Base-by-base conservation (phyloP, 2,797 vertebrate species). In the Austrolebias charrua region DNA sequence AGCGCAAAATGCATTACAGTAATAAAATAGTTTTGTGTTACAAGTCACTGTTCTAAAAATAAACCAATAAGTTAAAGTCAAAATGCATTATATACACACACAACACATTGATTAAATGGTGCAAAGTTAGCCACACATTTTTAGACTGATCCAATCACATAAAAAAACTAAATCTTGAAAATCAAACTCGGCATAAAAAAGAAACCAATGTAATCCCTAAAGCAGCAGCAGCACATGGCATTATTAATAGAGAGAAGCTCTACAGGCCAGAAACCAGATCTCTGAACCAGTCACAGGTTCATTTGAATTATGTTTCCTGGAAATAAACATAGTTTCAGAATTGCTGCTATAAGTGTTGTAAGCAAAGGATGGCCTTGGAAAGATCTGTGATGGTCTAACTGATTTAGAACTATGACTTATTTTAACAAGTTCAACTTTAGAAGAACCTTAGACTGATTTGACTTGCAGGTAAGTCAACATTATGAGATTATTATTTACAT, bases 271-370 rank as follows among this genome's bases (percentile, higher is more conserved):
- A 68, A 33, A 33, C 13, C 45, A 65, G 46, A 10, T 24, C 10
- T 67, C 46, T 50, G 65, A 53, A 43, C 52, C 14, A 56, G 15
- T 50, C 33, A 53, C 47, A 55, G 19, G n/a, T 20, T 58, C 15
- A 69, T 61, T 45, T 77, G 31, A 58, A 56, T 73, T 2, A 29
- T 31, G 6, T 4, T 40, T 45, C 2, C 42, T 45, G 33, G n/a
- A 71, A 59, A 49, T 29, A 56, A n/a, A 18, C 19, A 40, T 6
- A 19, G 35, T 35, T 66, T 38, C 50, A 11, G 31, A 54, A 11
- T 28, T 16, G 24, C 55, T 47, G 12, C 11, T 14, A 16, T 11
- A 20, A 45, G 19, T 33, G 51, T 47, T 57, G 3, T 24, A n/a
- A 38, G 12, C 38, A 40, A 40, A 40, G 3, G 11, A 12, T 40